Evolutionary conservation across 2,113 vertebrate species (phyloP), one percentile per base, ranked within the genome.

Genomic region (Procavia capensis): DNA sequence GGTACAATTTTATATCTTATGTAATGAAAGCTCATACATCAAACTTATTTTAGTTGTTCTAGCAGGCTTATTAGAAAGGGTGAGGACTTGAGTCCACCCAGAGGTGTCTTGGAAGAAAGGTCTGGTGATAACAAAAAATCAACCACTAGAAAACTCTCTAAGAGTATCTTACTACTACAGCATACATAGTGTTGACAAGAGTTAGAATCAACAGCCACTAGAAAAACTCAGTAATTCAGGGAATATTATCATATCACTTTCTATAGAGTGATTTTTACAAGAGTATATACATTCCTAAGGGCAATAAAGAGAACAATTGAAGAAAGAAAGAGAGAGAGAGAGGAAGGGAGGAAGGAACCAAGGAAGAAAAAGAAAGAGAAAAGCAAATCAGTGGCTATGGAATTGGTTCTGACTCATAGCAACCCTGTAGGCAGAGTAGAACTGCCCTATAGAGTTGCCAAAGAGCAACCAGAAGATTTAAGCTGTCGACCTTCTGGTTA

Each of bases 41-140:
- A 93, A 36, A 85, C 86, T 92, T 57, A 76, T 80, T 94, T 20
- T 74, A 82, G 11, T 80, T 94, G 22, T 11, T 54, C 19, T 88
- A 22, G 43, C 43, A 47, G 43, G 43, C 41, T 78, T 8, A 47
- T 31, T 78, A 27, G 19, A 9, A 16, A 36, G 19, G n/a, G 9
- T 22, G n/a, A 72, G 9, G 2, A 39, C 39, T 39, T 72, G 6
- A 70, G 34, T 39, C n/a, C 17, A 70, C 6, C n/a, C 5, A 22
- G 4, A 39, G 68, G 19, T 72, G 19, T 9, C 68, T 36, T 72
- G n/a, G 68, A 22, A 39, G 20, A 36, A 22, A 72, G 68, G 14
- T 1, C 19, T 39, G 31, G n/a, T 20, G n/a, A 6, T 39, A 5
- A 5, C 7, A 7, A 72, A 39, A 70, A 19, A 70, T 39, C 17